Percentiles rank a stretch among this genome's conserved stretches.
These are phyloP conservation scores for Sebastes nivosus DNA, from an alignment of 2,797 vertebrate genomes.

Conservation along the genomic window DNA sequence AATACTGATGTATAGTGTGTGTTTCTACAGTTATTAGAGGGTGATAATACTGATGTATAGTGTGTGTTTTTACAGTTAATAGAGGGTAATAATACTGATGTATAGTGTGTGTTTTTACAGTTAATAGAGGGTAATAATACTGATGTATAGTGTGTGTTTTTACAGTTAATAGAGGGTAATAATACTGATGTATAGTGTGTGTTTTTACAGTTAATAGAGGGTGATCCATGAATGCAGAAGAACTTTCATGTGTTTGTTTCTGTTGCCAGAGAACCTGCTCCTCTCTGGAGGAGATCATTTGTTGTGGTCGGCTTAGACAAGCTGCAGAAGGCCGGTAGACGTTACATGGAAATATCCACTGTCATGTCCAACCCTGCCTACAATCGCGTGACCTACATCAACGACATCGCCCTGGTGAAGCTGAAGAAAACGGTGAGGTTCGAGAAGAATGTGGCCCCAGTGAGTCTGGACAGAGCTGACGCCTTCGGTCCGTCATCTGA, in stretches of 20 bases:
- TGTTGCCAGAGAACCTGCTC: accelerated
- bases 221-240: background rate
- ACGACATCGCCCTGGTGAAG: conserved; percentile 38
- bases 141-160: too few species aligned
- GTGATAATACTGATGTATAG: too few species aligned
- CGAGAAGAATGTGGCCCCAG: accelerated
- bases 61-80: too few species aligned
- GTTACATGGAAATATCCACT: accelerated
- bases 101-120: too few species aligned
- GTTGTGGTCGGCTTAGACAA: background rate
- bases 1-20: background rate
- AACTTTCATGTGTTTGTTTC: background rate
- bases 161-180: too few species aligned
- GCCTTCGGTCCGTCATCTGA: background rate
- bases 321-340: accelerated
- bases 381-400: background rate
- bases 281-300: accelerated
- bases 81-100: too few species aligned
- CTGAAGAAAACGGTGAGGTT: accelerated
- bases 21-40: too few species aligned
- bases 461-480: accelerated
- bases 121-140: too few species aligned
- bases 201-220: too few species aligned
- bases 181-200: too few species aligned
- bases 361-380: accelerated